Percentiles rank a stretch among this genome's conserved stretches.
These are phyloP conservation scores for Melinaea menophilus DNA, from an alignment of 2,888 invertebrate species.

Conservation along the genomic window DNA sequence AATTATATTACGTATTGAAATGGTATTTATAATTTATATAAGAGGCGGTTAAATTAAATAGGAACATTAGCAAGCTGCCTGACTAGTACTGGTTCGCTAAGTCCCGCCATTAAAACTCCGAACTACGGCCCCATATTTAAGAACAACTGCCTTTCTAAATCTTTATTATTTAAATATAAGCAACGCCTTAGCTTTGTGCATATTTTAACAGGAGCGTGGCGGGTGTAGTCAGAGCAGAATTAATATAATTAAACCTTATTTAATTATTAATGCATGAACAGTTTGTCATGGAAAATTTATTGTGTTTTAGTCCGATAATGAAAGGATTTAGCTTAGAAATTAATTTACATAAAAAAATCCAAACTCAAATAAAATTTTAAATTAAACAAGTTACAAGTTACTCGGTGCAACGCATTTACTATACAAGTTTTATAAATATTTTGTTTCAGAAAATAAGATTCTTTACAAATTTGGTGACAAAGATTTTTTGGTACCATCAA, in stretches of 20 bases:
- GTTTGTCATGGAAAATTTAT: not conserved
- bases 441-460: too few species aligned
- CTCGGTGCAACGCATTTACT: too few species aligned
- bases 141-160: conserved; percentile 47
- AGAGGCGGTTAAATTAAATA: conserved; percentile 6
- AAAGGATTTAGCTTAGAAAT: too few species aligned
- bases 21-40: not conserved
- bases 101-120: conserved; percentile 55
- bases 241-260: conserved; percentile 17
- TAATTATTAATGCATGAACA: not conserved
- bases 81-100: conserved; percentile 35
- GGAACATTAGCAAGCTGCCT: conserved; percentile 19
- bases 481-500: too few species aligned
- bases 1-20: too few species aligned
- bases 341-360: too few species aligned
- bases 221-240: conserved; percentile 6
- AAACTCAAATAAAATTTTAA: too few species aligned
- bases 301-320: too few species aligned
- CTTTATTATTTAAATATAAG: conserved; percentile 46
- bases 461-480: too few species aligned
- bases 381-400: too few species aligned
- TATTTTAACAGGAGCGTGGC: conserved; percentile 32
- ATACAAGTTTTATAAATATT: too few species aligned
- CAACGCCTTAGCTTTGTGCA: conserved; percentile 33
- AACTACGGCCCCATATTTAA: conserved; percentile 53